Conservation (phyloP, 2,888 invertebrate genomes). For the Nephrotoma flavescens region DNA sequence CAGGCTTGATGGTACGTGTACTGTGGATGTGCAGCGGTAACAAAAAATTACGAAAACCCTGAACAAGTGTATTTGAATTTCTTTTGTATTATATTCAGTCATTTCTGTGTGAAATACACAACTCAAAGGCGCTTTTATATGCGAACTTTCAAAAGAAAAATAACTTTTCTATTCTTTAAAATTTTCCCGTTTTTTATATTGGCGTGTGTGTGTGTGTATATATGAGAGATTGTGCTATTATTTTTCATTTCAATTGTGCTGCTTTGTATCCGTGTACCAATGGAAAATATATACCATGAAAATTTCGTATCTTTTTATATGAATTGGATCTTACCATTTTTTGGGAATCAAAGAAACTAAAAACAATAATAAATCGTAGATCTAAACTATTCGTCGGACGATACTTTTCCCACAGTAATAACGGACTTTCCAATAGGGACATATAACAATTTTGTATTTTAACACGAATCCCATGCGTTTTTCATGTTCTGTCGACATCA, state of each 20-base stretch:
- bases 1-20: background rate
- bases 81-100: background rate
- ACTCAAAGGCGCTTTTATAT: background rate
- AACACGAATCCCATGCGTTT: too few relatives aligned
- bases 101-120: background rate
- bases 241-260: background rate
- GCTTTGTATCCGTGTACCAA: background rate
- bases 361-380: too few relatives aligned
- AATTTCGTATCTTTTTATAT: background rate
- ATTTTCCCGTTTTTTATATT: background rate
- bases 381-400: too few relatives aligned
- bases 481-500: too few relatives aligned
- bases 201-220: too few relatives aligned
- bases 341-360: background rate
- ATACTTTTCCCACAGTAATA: too few relatives aligned
- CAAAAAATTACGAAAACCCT: background rate
- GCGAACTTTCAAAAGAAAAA: background rate
- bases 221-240: background rate
- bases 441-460: too few relatives aligned
- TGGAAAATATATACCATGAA: background rate
- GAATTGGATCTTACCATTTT: background rate
- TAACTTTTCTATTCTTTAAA: background rate
- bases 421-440: too few relatives aligned
- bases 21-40: background rate
- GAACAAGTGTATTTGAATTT: background rate